Evolutionary conservation across 2,113 vertebrate species (phyloP), one percentile per base, ranked within the genome.

Genomic region (Ammodytes marinus): DNA sequence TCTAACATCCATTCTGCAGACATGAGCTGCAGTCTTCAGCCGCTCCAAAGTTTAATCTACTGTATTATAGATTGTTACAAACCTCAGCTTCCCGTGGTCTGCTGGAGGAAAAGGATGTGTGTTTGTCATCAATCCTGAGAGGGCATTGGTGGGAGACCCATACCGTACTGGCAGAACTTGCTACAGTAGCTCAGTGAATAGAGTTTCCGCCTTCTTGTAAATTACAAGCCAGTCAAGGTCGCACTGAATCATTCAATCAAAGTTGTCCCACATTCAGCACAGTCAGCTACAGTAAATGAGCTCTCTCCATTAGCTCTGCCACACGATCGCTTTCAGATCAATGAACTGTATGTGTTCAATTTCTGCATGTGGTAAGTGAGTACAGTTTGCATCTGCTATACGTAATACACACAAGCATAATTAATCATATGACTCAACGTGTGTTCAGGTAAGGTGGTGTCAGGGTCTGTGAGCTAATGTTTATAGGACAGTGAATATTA

Each of bases 401-500:
- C 10, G 50, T 14, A 61, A 10, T 40, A 50, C 5, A 50, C 5
- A 19, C 35, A 12, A 42, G 15, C 14, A 42, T 61, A n/a, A 43
- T 63, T n/a, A 43, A 43, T n/a, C 40, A n/a, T 43, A 61, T n/a
- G 1, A n/a, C n/a, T 43, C 13, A 45, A 5, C 10, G 0, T 27
- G 66, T 37, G 39, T 59, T 63, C 52, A 42, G 43, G 66, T 35
- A 35, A 39, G 19, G 54, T 6, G 3, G 5, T 43, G 47, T 35
- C 64, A 49, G 40, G 15, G n/a, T 43, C 4, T 11, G 11, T 47
- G 61, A 27, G n/a, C 50, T 80, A 80, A 76, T 76, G 58, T 70
- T 37, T 54, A 57, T 27, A 40, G 50, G 37, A 65, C 35, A 64
- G 58, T 82, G 45, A 61, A 77, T 71, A 82, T 64, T 71, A 43